A percentile compares a stretch with the other conserved stretches of the same genome.
phyloP scores from a whole-genome alignment of 2,888 invertebrate genomes.

The Hartigia nigra region DNA sequence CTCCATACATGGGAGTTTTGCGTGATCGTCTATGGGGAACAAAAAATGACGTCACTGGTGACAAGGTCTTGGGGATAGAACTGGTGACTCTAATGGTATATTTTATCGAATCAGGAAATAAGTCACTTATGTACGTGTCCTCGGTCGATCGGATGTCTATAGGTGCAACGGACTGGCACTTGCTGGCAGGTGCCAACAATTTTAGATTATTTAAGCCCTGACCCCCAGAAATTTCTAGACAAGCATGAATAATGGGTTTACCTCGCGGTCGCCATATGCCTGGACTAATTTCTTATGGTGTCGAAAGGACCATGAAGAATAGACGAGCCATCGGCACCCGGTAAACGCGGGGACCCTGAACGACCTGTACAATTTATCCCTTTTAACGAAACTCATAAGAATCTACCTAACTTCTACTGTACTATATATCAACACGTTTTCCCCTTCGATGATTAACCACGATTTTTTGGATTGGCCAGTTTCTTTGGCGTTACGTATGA shows the following conservation, averaged over 20 bases:
- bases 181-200: constrained; percentile 51
- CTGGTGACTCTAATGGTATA: not conserved
- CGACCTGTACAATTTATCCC: constrained; percentile 4
- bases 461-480: too few relatives aligned
- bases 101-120: not conserved
- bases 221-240: constrained; percentile 32
- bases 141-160: not conserved
- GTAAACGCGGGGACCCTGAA: not conserved
- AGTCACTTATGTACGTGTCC: not conserved
- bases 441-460: not conserved
- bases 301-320: constrained; percentile 30
- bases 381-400: not conserved
- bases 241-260: constrained; percentile 44
- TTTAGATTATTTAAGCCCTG: constrained; percentile 50
- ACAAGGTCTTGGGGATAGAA: not conserved
- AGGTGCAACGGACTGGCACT: not conserved
- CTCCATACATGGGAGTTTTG: not conserved
- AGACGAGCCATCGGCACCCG: constrained; percentile 4
- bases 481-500: too few relatives aligned
- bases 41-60: not conserved
- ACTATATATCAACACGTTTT: not conserved
- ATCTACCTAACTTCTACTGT: not conserved
- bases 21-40: not conserved
- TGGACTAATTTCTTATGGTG: constrained; percentile 48
- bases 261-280: constrained; percentile 51